Base-by-base conservation (phyloP, 2,797 vertebrate species). In the Sebastes hubbsi region DNA sequence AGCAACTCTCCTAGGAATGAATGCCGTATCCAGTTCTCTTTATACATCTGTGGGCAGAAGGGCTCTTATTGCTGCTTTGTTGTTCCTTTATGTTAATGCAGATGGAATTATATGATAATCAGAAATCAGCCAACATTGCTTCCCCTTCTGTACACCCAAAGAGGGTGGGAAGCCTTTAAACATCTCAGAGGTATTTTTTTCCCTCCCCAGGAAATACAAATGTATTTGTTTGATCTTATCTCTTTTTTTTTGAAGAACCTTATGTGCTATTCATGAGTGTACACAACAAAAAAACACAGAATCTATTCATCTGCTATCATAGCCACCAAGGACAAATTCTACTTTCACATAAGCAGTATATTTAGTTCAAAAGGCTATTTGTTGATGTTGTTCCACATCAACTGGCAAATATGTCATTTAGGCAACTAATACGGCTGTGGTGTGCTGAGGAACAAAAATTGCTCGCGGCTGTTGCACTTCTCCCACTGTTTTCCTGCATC, bases 221-320 rank as follows among this genome's bases (percentile, higher is more conserved):
- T 80, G 82, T 73, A 82, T 91, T 91, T 92, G 82, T 92, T 91
- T 91, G 89, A 91, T 93, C 75, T 84, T 84, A 92, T 91, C 78
- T 12, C 18, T 70, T 29, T 72, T 49, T 58, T 61, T 32, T 55
- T 65, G 38, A 69, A 77, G 36, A 83, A 81, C 75, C 59, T 61
- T 74, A 85, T 89, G 54, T 11, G 69, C 65, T 91, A 91, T 92
- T 92, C 88, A 88, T 87, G 69, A 89, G 78, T 71, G 58, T 77
- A 68, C 70, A 76, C 62, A 79, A 75, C 72, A 84, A 65, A 60
- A 61, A 75, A 30, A 80, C 65, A 62, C 55, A 64, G 32, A 75
- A 86, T 89, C 72, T 87, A 74, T 90, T 87, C 64, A 88, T 90
- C 80, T 80, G 62, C 75, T 71, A 73, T 88, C 73, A 64, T 27